These are phyloP conservation scores for Castor canadensis DNA, from an alignment of 2,113 vertebrate species.

Conservation along the genomic window DNA sequence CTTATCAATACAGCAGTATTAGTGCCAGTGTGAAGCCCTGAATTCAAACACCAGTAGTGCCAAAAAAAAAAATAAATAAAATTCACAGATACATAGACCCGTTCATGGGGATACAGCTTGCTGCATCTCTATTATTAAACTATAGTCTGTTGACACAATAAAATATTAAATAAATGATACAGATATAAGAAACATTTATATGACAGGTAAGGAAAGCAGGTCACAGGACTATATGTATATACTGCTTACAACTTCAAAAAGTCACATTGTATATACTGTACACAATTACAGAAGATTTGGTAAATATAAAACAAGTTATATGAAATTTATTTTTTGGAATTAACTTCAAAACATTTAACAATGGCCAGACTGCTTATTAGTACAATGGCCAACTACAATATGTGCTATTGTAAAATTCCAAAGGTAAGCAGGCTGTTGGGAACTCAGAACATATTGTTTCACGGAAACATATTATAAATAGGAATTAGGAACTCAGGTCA, in stretches of 20 bases:
- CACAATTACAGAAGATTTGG: not conserved
- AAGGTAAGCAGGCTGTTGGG: not conserved
- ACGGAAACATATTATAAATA: conserved; percentile 40
- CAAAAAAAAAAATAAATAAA: not conserved
- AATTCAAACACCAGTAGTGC: not conserved
- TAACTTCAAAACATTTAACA: conserved; percentile 43
- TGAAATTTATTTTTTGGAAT: conserved; percentile 10
- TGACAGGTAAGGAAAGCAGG: conserved; percentile 4
- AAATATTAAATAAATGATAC: conserved; percentile 15
- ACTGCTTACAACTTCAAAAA: conserved; percentile 28
- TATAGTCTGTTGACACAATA: not conserved
- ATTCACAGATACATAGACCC: not conserved
- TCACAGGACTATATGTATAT: not conserved
- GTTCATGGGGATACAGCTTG: not conserved
- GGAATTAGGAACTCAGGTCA: not conserved
- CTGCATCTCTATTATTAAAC: not conserved
- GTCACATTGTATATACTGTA: not conserved
- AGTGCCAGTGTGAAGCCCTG: not conserved
- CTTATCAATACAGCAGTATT: not conserved
- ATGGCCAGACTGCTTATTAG: not conserved
- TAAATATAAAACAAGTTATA: not conserved
- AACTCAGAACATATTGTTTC: not conserved
- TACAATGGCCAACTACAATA: not conserved
- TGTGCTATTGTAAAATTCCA: conserved; percentile 29
- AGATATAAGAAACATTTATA: not conserved